Base-by-base conservation (phyloP, 2,888 invertebrate genomes). In the Heteromurus nitidus region DNA sequence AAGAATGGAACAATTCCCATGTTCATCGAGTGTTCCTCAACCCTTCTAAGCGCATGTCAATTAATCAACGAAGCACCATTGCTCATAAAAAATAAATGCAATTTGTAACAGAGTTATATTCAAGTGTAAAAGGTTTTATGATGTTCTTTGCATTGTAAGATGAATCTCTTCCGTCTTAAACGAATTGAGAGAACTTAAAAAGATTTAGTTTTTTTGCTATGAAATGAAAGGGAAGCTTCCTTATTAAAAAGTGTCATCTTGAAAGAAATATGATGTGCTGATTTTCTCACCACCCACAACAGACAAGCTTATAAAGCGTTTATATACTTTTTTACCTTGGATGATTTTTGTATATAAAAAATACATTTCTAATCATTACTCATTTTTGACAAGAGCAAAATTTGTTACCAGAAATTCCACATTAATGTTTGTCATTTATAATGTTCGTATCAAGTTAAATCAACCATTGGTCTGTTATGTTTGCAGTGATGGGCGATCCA, bases 401-500 rank as follows among this genome's bases (percentile, higher is more conserved):
- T 11, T 47, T 47, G 47, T 47, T 5, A 11, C 16, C n/a, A 5
- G 47, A 47, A 47, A 11, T 47, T 13, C 11, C n/a, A n/a, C n/a
- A n/a, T n/a, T n/a, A n/a, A n/a, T n/a, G n/a, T n/a, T n/a, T n/a
- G 47, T 47, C 47, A n/a, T 36, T 13, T 47, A n/a, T 47, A 13
- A 47, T n/a, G 47, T n/a, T n/a, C n/a, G n/a, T n/a, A n/a, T 16
- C 47, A 47, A 13, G 47, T 47, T 47, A n/a, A n/a, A n/a, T n/a
- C n/a, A n/a, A n/a, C n/a, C n/a, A n/a, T n/a, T n/a, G n/a, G n/a
- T 47, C 13, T 47, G 11, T 47, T 47, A 47, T 47, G 44, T 62
- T 65, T 53, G 13, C 36, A 98, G 98, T 98, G 87, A 90, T 99
- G 73, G 99, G 99, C 18, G 98, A 99, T 90, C 96, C 98, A 0